Base-by-base conservation (phyloP, 2,113 vertebrate genomes). In the Chelonoidis abingdonii region DNA sequence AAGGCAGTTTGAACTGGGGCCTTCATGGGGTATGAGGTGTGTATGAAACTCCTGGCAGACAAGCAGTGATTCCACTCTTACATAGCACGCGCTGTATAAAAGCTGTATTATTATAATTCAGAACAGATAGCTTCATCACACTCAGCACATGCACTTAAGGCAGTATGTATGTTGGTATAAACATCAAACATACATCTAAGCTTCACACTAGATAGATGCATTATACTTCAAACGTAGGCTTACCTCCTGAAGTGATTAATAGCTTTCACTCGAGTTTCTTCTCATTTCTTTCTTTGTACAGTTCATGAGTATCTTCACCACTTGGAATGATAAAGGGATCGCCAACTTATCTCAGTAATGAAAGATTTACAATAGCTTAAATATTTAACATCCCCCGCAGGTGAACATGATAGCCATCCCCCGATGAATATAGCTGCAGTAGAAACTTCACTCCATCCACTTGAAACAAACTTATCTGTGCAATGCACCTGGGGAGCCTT, bases 361-460 rank as follows among this genome's bases (percentile, higher is more conserved):
- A 96, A 97, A 97, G 88, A 95, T 91, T 93, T 85, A 95, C 72
- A 35, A 62, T 50, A 65, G 17, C 3, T 0, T 93, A 93, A 97
- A 97, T 97, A 97, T 97, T 97, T 97, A 95, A 97, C 78, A 90
- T 10, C 75, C 21, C 35, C 3, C 7, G 53, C 65, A 38, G 82
- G 84, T 91, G 89, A 96, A 92, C 83, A 94, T 86, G 82, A 90
- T 95, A 95, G 87, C 88, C 93, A 87, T 53, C 76, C 75, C 57
- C 78, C 94, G 72, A 92, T 95, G 85, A 96, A 84, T 86, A 79
- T 10, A 92, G 93, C 89, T 94, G n/a, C 83, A 91, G 72, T 59
- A 92, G 80, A 84, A 92, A 96, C 54, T 59, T 95, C 87, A 65
- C 35, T 84, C 31, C 14, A 93, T 87, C 54, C 59, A 80, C 35